Percentiles rank a stretch among this genome's conserved stretches.
phyloP scores from a whole-genome alignment of 2,888 invertebrate species.

The Cancer borealis region DNA sequence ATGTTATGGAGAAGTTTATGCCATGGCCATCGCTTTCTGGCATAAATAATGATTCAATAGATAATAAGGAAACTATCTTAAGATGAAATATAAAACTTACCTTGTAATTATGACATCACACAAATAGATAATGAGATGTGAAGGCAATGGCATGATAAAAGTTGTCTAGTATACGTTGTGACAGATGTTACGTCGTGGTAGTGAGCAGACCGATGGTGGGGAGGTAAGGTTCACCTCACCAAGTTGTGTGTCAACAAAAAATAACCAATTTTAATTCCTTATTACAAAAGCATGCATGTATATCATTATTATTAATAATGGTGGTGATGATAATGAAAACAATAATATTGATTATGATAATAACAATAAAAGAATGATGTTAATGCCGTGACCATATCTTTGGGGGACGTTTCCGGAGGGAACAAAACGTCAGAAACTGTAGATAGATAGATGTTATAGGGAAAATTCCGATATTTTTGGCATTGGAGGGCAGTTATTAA shows the following conservation, averaged over 20 bases:
- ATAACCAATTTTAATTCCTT: neutral
- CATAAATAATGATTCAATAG: neutral
- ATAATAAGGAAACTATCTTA: neutral
- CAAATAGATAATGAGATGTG: neutral
- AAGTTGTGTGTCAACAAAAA: neutral
- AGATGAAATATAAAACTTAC: neutral
- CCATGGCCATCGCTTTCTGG: neutral
- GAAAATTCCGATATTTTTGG: too few relatives aligned
- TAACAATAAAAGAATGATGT: too few relatives aligned
- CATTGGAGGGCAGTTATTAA: too few relatives aligned
- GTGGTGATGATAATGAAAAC: too few relatives aligned
- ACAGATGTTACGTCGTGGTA: constrained; percentile 15
- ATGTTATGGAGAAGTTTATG: neutral
- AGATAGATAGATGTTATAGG: too few relatives aligned
- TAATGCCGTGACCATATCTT: too few relatives aligned
- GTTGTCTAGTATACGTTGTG: constrained; percentile 13
- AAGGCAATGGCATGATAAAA: neutral
- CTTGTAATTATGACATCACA: neutral
- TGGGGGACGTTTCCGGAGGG: too few relatives aligned
- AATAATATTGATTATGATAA: too few relatives aligned
- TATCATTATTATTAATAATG: too few relatives aligned
- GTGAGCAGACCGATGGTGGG: neutral
- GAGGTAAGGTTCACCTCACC: neutral
- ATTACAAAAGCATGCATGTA: neutral
- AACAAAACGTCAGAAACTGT: too few relatives aligned